Evolutionary conservation across 1,140 invertebrate genomes (phyloP).

Genomic region (Caenorhabditis briggsae): DNA sequence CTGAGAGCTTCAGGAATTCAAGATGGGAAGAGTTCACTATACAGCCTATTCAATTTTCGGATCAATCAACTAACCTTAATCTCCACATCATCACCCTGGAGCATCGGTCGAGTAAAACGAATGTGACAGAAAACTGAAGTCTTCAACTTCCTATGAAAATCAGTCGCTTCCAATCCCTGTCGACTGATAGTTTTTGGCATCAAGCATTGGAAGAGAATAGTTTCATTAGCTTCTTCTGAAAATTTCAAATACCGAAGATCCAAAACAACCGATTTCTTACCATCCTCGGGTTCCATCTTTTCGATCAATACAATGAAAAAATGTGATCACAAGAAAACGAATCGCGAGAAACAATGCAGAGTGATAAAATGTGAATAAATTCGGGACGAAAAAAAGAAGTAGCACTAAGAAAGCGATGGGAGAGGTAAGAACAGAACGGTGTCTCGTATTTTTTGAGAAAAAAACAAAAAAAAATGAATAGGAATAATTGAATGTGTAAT

Average conservation of each 20-base stretch:
- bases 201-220: not conserved
- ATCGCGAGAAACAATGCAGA: not conserved
- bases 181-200: not conserved
- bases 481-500: too few relatives aligned
- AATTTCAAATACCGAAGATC: not conserved
- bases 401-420: not conserved
- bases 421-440: not conserved
- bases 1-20: too few relatives aligned
- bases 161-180: not conserved
- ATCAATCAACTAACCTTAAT: not conserved
- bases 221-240: not conserved
- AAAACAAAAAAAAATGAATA: not conserved
- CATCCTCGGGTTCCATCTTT: not conserved
- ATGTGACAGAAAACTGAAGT: constrained; percentile 6
- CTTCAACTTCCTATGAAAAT: not conserved
- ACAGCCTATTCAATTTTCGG: too few relatives aligned
- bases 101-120: constrained; percentile 6
- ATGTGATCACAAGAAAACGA: not conserved
- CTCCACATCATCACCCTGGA: not conserved
- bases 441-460: not conserved
- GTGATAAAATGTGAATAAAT: constrained; percentile 14
- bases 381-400: not conserved
- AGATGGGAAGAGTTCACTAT: too few relatives aligned
- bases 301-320: not conserved
- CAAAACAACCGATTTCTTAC: not conserved